Base-by-base conservation (phyloP, 2,888 invertebrate genomes). In the Lucinisca nassula region DNA sequence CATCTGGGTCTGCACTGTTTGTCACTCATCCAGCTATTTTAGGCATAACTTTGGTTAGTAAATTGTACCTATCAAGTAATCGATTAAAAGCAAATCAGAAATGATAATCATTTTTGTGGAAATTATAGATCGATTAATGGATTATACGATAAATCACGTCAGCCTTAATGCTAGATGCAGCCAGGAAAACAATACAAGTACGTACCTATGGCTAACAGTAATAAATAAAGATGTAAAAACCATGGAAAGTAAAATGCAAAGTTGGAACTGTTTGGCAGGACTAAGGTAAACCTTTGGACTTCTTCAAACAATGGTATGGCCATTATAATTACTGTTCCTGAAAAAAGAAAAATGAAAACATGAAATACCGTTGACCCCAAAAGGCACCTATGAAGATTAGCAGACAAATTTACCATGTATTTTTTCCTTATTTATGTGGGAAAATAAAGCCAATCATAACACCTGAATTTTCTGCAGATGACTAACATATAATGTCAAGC, bases 301-400 rank as follows among this genome's bases (percentile, higher is more conserved):
- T 98, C 98, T 92, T 99, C 98, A 94, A 98, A 98, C 95, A 98
- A 98, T 0, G 98, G 98, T 95, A 99, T 98, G 95, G 98, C 98
- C 78, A 98, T 96, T 87, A 96, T 95, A 91, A 96, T 94, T 35
- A 96, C 93, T 24, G 96, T 93, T 35, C 95, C 97, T 97, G 92
- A 72, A 95, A 93, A 10, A 21, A 67, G 21, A 55, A 17, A 21
- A 21, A 21, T 40, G 40, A 40, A 10, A 40, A 10, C 40, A 40
- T n/a, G n/a, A n/a, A n/a, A n/a, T n/a, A n/a, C n/a, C n/a, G n/a
- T n/a, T n/a, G n/a, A n/a, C n/a, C n/a, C n/a, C n/a, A n/a, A n/a
- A n/a, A n/a, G n/a, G n/a, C n/a, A n/a, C n/a, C n/a, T n/a, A n/a
- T n/a, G n/a, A n/a, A n/a, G n/a, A n/a, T n/a, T n/a, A n/a, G n/a